Evolutionary conservation across 2,113 vertebrate genomes (phyloP), one percentile per base, ranked within the genome.

Genomic region (Anguilla japonica): DNA sequence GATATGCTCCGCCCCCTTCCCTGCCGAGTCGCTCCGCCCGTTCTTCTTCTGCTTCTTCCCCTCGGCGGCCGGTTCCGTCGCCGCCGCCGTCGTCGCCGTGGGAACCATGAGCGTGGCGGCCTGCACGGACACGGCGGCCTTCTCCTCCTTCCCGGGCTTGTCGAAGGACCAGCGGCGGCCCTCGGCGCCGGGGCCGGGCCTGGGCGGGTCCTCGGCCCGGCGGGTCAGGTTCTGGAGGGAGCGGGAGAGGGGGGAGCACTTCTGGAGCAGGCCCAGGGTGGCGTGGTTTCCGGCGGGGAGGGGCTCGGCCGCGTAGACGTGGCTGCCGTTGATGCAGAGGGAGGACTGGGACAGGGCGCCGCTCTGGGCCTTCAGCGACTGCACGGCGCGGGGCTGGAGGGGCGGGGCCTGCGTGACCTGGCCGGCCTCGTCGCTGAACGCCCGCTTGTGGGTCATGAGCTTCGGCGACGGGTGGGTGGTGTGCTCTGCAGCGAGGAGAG

Each of bases 321-420:
- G 97, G 95, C 97, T 97, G 88, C 97, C 98, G 0, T 99, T 99
- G 91, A 98, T 94, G 56, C 96, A 97, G n/a, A 97, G 93, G 0
- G 95, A 95, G 0, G 95, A 97, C 2, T 93, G 90, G 15, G 96
- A 93, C 46, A 53, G 79, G 0, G 92, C 43, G 0, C 94, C 94
- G 0, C 63, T 86, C 40, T 93, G 94, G 83, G 92, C 89, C 87
- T 92, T 92, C 15, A 94, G 92, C 86, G 88, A 92, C 20, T 91
- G 94, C 5, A 89, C 11, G 0, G 87, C 87, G 56, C 90, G 81
- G 5, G 93, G 90, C 85, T 94, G 94, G 84, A 91, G 94, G 83
- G 91, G 92, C 79, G 91, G 88, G 0, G 94, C 90, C 0, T 1
- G 8, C 81, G 91, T 94, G 84, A 95, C 79, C 86, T 97, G 97